These are phyloP conservation scores for Paratrypauchen microcephalus DNA, from an alignment of 2,797 vertebrate species.

Conservation along the genomic window DNA sequence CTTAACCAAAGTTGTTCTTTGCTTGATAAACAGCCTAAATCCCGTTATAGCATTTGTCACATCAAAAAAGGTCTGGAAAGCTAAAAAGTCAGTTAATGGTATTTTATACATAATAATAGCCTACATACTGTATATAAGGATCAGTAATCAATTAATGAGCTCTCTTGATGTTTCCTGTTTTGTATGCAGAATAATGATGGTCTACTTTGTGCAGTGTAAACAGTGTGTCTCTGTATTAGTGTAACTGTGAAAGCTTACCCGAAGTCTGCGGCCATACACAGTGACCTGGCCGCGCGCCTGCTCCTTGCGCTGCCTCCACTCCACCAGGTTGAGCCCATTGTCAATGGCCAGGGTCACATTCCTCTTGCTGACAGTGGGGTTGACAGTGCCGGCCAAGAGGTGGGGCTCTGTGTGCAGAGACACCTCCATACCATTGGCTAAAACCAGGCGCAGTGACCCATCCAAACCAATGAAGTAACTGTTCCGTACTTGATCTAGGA, in stretches of 20 bases:
- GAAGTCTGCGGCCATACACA: constrained; percentile 91
- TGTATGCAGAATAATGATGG: not conserved
- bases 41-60: constrained; percentile 11
- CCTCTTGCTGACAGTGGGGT: constrained; percentile 94
- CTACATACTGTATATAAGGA: not conserved
- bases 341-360: constrained; percentile 96
- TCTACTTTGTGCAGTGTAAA: not conserved
- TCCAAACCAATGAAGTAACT: constrained; percentile 96
- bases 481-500: constrained; percentile 95
- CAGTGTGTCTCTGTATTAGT: not conserved
- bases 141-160: not conserved
- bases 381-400: constrained; percentile 93
- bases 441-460: constrained; percentile 89
- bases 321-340: constrained; percentile 95
- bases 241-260: constrained; percentile 79
- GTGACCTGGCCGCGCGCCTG: constrained; percentile 95
- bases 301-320: constrained; percentile 97
- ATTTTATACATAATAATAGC: not conserved
- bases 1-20: constrained; percentile 50
- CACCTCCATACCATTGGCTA: constrained; percentile 99
- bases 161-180: not conserved
- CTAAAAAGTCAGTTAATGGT: not conserved
- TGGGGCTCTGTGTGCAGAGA: constrained; percentile 95
- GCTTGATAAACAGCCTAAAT: constrained; percentile 35
- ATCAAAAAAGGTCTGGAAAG: constrained; percentile 19